These are phyloP conservation scores for Trachelipus rathkii DNA, from an alignment of 1,140 invertebrate species.

Conservation along the genomic window DNA sequence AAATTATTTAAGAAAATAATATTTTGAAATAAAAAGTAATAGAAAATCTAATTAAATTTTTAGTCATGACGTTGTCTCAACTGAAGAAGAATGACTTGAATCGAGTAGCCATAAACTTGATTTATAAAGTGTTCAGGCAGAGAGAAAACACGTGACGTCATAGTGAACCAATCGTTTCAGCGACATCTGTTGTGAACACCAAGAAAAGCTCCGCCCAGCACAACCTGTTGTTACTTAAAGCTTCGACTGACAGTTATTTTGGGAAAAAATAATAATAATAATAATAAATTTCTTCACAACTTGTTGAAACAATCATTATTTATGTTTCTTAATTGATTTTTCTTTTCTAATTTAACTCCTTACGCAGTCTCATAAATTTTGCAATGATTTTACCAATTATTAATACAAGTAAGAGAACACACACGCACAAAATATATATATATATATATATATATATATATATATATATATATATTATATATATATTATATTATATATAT, in stretches of 20 bases:
- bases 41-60: neutral
- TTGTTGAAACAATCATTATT: too few species aligned
- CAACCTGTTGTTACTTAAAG: slow-evolving; percentile 5
- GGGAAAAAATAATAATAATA: neutral
- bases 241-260: neutral
- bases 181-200: neutral
- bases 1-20: neutral
- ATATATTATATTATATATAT: too few species aligned
- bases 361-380: too few species aligned
- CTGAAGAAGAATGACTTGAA: slow-evolving; percentile 7
- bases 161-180: neutral
- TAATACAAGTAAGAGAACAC: too few species aligned
- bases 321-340: too few species aligned
- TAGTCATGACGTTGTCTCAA: neutral
- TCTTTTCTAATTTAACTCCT: too few species aligned
- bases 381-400: too few species aligned
- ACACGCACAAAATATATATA: too few species aligned
- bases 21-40: neutral
- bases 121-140: slow-evolving; percentile 8
- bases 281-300: too few species aligned
- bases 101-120: slow-evolving; percentile 9
- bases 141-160: neutral
- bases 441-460: too few species aligned
- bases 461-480: too few species aligned
- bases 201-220: neutral